Evolutionary conservation across 2,888 invertebrate genomes (phyloP).

Genomic region (Drosophila kambysellisi): DNA sequence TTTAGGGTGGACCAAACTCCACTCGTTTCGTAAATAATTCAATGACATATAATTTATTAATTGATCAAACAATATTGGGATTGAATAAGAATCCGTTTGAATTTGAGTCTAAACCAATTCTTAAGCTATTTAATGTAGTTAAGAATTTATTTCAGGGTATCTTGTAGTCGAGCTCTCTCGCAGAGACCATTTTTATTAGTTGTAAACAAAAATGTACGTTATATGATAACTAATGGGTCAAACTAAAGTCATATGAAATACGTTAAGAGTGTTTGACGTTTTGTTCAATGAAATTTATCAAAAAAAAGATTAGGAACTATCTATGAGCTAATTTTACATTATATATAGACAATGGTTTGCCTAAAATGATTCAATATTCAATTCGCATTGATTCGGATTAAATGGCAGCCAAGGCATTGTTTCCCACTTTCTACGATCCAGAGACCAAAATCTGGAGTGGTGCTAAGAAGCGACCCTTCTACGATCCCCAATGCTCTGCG

Average conservation of each 20-base stretch:
- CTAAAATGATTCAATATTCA: slow-evolving; percentile 21
- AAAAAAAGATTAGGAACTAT: slow-evolving; percentile 16
- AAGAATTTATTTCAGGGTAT: neutral
- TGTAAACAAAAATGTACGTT: neutral
- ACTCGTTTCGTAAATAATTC: neutral
- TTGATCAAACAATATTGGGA: neutral
- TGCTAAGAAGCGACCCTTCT: slow-evolving; percentile 16
- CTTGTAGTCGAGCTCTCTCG: neutral
- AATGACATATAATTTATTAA: neutral
- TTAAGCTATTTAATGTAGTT: no score
- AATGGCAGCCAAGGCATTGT: slow-evolving; percentile 54
- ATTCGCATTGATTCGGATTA: slow-evolving; percentile 15
- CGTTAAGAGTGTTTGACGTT: neutral
- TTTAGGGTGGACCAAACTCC: neutral
- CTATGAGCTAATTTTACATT: slow-evolving; percentile 7
- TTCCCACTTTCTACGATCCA: slow-evolving; percentile 54
- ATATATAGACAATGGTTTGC: slow-evolving; percentile 43
- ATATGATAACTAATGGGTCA: neutral
- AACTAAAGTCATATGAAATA: neutral
- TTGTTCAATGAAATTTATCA: neutral
- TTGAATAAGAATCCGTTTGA: neutral
- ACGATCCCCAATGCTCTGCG: slow-evolving; percentile 31
- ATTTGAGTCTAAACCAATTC: no score
- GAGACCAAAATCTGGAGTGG: slow-evolving; percentile 64
- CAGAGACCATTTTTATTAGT: neutral